Conservation (phyloP, 1,140 invertebrate genomes). For the Megalopta genalis region DNA sequence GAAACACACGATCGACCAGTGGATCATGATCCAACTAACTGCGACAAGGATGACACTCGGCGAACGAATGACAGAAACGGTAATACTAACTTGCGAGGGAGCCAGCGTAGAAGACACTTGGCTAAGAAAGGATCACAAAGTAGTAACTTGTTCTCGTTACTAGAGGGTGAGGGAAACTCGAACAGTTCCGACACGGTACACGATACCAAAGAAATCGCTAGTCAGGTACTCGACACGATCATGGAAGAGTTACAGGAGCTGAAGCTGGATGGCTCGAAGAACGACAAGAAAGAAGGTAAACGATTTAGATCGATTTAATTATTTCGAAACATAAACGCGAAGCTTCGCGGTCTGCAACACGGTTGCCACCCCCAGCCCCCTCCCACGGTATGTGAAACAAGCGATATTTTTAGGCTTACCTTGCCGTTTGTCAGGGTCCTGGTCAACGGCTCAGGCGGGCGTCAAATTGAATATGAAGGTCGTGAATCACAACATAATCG, state of each 20-base stretch:
- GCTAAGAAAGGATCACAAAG: neutral
- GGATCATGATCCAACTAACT: constrained; percentile 24
- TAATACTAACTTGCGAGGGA: neutral
- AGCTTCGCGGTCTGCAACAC: neutral
- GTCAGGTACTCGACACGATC: constrained; percentile 65
- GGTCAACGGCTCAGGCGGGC: constrained; percentile 64
- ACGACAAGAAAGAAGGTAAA: constrained; percentile 53
- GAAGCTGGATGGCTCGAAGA: constrained; percentile 30
- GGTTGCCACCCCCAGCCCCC: too few relatives aligned
- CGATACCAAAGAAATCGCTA: constrained; percentile 67
- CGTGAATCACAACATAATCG: constrained; percentile 59
- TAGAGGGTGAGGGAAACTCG: neutral
- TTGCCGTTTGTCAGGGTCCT: constrained; percentile 68
- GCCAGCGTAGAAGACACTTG: neutral
- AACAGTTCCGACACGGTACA: constrained; percentile 39
- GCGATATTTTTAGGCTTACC: constrained; percentile 62
- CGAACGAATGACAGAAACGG: neutral
- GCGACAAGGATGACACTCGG: neutral
- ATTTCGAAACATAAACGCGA: too few relatives aligned
- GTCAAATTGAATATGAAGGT: constrained; percentile 66
- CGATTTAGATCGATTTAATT: neutral
- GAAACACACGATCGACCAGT: constrained; percentile 11
- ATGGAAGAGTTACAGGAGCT: constrained; percentile 67
- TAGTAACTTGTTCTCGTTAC: neutral
- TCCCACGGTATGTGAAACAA: constrained; percentile 34